Conservation (phyloP, 2,797 vertebrate genomes). For the Pangasius krempfi region DNA sequence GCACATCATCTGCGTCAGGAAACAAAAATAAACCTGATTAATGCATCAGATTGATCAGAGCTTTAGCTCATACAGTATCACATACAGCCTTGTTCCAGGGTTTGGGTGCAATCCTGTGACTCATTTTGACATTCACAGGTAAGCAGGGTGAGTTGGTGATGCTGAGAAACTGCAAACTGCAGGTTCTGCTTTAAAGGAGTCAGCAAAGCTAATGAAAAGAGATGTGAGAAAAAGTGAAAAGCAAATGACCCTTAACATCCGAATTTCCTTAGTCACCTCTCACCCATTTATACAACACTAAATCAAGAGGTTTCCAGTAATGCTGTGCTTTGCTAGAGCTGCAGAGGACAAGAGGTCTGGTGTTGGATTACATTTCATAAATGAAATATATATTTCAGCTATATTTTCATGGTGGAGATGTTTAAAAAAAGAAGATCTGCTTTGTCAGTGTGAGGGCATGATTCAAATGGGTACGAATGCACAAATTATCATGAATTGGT, state of each 20-base stretch:
- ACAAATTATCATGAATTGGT: neutral
- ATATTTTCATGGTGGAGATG: neutral
- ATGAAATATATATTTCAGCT: neutral
- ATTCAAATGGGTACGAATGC: constrained; percentile 11
- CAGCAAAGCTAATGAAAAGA: constrained; percentile 33
- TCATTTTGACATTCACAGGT: constrained; percentile 25
- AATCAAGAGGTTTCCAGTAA: constrained; percentile 10
- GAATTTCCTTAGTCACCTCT: constrained; percentile 16
- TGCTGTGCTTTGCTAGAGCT: neutral
- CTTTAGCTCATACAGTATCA: neutral
- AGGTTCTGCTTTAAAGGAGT: constrained; percentile 32
- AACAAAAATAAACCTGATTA: neutral
- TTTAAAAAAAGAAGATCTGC: neutral
- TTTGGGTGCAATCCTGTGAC: neutral
- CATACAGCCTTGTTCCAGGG: neutral
- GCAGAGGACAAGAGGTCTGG: neutral
- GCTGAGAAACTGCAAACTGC: constrained; percentile 25
- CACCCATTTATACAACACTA: neutral
- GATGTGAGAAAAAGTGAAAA: constrained; percentile 6
- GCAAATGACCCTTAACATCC: neutral
- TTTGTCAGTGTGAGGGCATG: neutral
- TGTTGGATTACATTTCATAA: constrained; percentile 5
- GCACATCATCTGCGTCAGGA: neutral
- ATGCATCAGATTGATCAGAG: neutral
- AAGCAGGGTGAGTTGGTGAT: constrained; percentile 11